Evolutionary conservation across 35 echinoderm and acorn worm species (phyloP).

Genomic region (Nesometra sesokonis): DNA sequence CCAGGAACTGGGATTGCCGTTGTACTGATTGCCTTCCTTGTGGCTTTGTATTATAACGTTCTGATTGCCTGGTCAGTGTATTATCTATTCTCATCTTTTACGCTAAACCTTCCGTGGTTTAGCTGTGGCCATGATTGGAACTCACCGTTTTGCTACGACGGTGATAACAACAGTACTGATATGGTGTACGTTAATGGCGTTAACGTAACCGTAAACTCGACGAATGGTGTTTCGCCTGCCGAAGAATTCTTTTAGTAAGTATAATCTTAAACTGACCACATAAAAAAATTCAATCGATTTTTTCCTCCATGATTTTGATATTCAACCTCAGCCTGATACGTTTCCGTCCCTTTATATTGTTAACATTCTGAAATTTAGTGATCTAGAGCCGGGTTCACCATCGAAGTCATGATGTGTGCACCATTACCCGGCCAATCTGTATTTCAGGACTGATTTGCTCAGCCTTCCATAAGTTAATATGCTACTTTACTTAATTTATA

Average conservation of each 20-base stretch:
- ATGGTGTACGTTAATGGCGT: slow-evolving; percentile 22
- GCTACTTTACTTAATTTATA: too few relatives aligned
- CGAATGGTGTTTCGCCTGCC: slow-evolving; percentile 29
- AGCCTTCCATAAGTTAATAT: too few relatives aligned
- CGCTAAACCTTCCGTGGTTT: slow-evolving; percentile 32
- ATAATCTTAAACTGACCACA: too few relatives aligned
- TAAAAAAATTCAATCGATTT: too few relatives aligned
- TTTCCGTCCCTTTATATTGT: too few relatives aligned
- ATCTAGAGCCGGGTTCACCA: too few relatives aligned
- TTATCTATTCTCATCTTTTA: slow-evolving; percentile 62
- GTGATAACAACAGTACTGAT: not conserved
- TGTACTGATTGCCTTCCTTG: slow-evolving; percentile 56
- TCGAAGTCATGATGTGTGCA: too few relatives aligned
- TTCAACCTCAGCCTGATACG: too few relatives aligned
- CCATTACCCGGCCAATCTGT: too few relatives aligned
- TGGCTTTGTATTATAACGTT: slow-evolving; percentile 65
- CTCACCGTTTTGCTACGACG: slow-evolving; percentile 37
- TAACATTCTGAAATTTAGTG: too few relatives aligned
- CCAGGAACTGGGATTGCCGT: slow-evolving; percentile 62
- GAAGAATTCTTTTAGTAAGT: slow-evolving; percentile 58
- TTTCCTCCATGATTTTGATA: too few relatives aligned
- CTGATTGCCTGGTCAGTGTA: slow-evolving; percentile 65
- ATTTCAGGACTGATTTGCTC: too few relatives aligned
- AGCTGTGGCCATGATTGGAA: slow-evolving; percentile 49
- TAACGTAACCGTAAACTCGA: slow-evolving; percentile 2